A percentile compares a stretch with the other conserved stretches of the same genome.
Evolutionary conservation across 1,140 invertebrate genomes (phyloP).

Genomic region (Drosophila prosaltans): DNA sequence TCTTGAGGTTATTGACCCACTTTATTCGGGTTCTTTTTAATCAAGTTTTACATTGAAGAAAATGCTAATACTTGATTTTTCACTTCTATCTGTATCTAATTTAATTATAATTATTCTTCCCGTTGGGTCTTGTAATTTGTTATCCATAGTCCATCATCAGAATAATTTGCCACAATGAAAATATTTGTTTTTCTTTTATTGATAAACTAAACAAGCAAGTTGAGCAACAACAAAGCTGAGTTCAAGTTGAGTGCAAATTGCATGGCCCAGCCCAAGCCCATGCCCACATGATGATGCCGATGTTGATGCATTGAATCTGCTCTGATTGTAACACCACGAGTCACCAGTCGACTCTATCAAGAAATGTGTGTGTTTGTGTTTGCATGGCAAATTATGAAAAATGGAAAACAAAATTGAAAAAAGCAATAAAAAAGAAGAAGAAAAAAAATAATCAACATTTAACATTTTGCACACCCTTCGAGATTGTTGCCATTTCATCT

Average conservation of each 20-base stretch:
- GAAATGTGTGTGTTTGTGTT: no score
- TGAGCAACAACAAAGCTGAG: not conserved
- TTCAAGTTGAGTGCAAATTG: constrained; percentile 10
- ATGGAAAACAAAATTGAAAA: constrained; percentile 32
- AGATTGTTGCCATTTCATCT: not conserved
- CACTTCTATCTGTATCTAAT: no score
- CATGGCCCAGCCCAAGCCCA: not conserved
- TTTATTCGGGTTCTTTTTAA: not conserved
- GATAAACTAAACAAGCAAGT: constrained; percentile 1
- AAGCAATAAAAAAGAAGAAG: not conserved
- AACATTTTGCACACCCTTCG: constrained; percentile 2
- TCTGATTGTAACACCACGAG: constrained; percentile 3
- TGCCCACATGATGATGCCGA: not conserved
- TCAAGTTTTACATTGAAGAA: not conserved
- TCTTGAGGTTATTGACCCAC: no score
- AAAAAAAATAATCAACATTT: constrained; percentile 14
- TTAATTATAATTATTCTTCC: not conserved
- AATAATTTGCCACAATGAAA: constrained; percentile 3
- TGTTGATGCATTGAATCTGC: not conserved
- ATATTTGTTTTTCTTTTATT: constrained; percentile 3
- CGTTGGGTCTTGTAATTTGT: not conserved
- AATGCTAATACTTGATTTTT: not conserved
- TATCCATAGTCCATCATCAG: constrained; percentile 2
- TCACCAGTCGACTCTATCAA: not conserved
- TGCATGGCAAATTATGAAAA: constrained; percentile 33